A percentile compares a stretch with the other conserved stretches of the same genome.
Evolutionary conservation across 2,113 vertebrate genomes (phyloP).

Genomic region (Urocynchramus pylzowi): DNA sequence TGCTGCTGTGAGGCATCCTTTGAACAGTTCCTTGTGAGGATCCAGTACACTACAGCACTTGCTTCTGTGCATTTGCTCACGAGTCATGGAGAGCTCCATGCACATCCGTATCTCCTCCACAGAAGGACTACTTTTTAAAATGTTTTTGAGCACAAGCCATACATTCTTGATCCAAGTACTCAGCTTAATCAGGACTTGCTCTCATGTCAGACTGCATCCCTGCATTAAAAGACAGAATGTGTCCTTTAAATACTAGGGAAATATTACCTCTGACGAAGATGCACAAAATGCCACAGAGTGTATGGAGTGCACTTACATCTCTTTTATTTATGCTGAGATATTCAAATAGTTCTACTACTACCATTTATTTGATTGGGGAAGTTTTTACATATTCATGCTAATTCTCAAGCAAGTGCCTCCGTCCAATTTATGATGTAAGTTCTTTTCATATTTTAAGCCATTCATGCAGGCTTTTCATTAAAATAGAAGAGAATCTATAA

Average conservation of each 20-base stretch:
- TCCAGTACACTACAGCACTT: background rate
- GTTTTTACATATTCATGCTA: background rate
- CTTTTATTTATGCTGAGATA: background rate
- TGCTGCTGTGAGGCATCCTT: background rate
- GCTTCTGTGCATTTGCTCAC: background rate
- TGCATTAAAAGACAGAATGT: background rate
- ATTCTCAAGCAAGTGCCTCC: slow-evolving; percentile 27
- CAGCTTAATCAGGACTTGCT: background rate
- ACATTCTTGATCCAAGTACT: background rate
- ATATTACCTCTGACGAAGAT: background rate
- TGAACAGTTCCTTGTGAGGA: background rate
- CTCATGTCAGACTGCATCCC: background rate
- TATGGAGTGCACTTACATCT: background rate
- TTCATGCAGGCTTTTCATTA: slow-evolving; percentile 44
- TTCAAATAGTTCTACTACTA: background rate
- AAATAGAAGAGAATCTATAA: slow-evolving; percentile 48
- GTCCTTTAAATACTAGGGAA: background rate
- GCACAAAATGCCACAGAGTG: background rate
- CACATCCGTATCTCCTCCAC: background rate
- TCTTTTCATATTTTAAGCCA: slow-evolving; percentile 1
- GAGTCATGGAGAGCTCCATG: background rate
- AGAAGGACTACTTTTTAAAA: background rate
- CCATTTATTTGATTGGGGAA: background rate
- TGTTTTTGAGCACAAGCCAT: background rate
- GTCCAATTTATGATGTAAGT: background rate